These are phyloP conservation scores for Catostylus mosaicus DNA, from an alignment of 30 jellyfish, hydroid and myxozoan genomes.

Conservation along the genomic window DNA sequence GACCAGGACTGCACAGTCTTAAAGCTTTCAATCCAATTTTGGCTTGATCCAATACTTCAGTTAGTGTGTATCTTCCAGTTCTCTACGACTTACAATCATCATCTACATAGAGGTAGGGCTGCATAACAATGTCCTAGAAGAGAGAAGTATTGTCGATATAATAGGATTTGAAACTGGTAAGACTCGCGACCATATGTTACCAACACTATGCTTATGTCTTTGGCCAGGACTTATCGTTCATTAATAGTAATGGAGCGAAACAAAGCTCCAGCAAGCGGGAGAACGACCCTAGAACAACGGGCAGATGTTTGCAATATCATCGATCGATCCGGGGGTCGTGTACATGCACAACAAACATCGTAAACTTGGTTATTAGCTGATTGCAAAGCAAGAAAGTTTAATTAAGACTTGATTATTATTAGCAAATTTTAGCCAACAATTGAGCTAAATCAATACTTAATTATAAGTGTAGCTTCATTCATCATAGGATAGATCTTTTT, in stretches of 20 bases:
- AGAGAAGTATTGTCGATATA: constrained; percentile 5
- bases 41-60: background rate
- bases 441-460: too few relatives aligned
- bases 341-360: background rate
- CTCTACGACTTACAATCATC: background rate
- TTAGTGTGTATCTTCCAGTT: background rate
- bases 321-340: constrained; percentile 34
- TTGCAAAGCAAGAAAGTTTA: too few relatives aligned
- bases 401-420: too few relatives aligned
- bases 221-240: constrained; percentile 39
- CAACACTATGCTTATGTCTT: constrained; percentile 35
- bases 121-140: constrained; percentile 32
- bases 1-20: background rate
- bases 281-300: constrained; percentile 32
- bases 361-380: background rate
- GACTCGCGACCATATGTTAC: constrained; percentile 64
- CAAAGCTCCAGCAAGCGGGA: constrained; percentile 58
- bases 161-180: constrained; percentile 54
- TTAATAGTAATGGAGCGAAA: constrained; percentile 46
- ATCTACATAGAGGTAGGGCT: background rate
- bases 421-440: too few relatives aligned
- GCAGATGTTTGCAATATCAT: constrained; percentile 34
- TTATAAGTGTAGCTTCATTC: too few relatives aligned
- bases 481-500: too few relatives aligned
- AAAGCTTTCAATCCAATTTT: background rate